Base-by-base conservation (phyloP, 2,113 vertebrate species). In the Chaetura pelagica region DNA sequence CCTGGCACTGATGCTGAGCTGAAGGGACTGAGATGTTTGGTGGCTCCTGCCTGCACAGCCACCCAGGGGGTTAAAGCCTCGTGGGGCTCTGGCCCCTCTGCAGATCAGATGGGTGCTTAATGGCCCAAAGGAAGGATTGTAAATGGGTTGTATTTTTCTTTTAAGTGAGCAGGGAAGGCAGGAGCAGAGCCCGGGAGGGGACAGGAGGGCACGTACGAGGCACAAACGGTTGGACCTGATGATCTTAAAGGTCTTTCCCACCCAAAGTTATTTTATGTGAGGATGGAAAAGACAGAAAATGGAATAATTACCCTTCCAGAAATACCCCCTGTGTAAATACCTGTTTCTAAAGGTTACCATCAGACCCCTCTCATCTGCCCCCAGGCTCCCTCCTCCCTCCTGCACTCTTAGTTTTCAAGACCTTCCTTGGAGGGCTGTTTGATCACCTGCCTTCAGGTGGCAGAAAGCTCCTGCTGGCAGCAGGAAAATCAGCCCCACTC, bases 81-180 rank as follows among this genome's bases (percentile, higher is more conserved):
- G 4, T 5, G 3, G 3, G 46, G 59, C 68, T 58, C 6, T 0
- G 84, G 26, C 71, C 46, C 66, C 84, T 89, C 92, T 6, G 67
- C 48, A 5, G 61, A 12, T 89, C 92, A 57, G 66, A 38, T 13
- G 4, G 54, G 87, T 4, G 12, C 54, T 66, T 46, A 34, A 59
- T 82, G 93, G 84, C 95, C 35, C 0, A 24, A 35, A 55, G 69
- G 40, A 17, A 67, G 89, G 78, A 48, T 76, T 48, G 77, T 34
- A 44, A 87, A 72, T 40, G 94, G 94, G 90, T 95, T 91, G 35
- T 54, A 15, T 84, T 83, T 87, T 55, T 73, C 66, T 96, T 93
- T 87, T 85, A 88, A 94, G 93, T 40, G 11, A 14, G 29, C 82
- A 49, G 67, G 8, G 64, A 61, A 85, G 42, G 54, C 55, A 35